Conservation (phyloP, 2,113 vertebrate genomes). For the Pionites leucogaster region DNA sequence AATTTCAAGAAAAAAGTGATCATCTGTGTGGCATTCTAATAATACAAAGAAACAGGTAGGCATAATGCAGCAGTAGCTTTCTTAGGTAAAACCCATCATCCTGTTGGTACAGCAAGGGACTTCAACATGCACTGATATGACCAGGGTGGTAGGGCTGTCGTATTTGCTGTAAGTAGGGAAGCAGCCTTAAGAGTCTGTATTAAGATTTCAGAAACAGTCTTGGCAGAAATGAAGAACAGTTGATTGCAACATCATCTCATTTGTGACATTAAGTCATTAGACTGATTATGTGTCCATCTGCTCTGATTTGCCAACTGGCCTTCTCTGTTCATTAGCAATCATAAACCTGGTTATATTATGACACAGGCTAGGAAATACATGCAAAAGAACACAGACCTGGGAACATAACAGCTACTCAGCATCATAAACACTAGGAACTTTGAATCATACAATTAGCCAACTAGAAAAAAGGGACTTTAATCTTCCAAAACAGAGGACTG, state of each 20-base stretch:
- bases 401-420: not conserved
- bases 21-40: not conserved
- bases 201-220: not conserved
- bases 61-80: not conserved
- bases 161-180: not conserved
- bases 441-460: not conserved
- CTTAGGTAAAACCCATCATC: not conserved
- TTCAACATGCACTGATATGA: accelerated
- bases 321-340: not conserved
- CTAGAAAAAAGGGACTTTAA: not conserved
- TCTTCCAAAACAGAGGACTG: not conserved
- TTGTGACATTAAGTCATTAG: slow-evolving; percentile 1
- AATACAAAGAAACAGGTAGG: not conserved
- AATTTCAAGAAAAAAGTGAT: not conserved
- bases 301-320: not conserved
- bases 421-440: not conserved
- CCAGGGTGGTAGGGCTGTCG: not conserved
- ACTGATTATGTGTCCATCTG: slow-evolving; percentile 26
- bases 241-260: not conserved
- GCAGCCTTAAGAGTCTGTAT: not conserved
- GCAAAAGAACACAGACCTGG: not conserved
- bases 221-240: not conserved
- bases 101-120: not conserved
- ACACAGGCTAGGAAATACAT: not conserved
- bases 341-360: not conserved